Conservation (phyloP, 2,113 vertebrate species). For the Sorex araneus region DNA sequence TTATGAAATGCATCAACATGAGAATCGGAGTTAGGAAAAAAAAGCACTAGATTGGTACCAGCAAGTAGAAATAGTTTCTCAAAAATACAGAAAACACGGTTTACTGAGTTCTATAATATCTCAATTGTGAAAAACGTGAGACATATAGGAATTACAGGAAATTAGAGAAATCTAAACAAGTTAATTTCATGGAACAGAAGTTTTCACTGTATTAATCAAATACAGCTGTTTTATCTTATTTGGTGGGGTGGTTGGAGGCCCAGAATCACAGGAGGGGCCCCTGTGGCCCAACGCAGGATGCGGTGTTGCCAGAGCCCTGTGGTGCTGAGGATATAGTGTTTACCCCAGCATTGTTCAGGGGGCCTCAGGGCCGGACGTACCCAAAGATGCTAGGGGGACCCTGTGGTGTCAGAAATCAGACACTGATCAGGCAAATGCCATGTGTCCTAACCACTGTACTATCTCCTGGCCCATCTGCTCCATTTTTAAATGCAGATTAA, state of each 20-base stretch:
- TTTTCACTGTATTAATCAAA: neutral
- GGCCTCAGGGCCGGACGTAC: no score
- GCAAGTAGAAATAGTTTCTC: neutral
- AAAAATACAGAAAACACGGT: conserved; percentile 4
- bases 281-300: no score
- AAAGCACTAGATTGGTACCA: neutral
- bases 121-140: neutral
- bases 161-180: neutral
- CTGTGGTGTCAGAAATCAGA: no score
- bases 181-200: neutral
- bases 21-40: neutral
- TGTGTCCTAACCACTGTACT: no score
- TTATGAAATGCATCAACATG: conserved; percentile 20
- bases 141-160: conserved; percentile 26
- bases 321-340: no score
- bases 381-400: no score
- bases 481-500: neutral
- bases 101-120: conserved; percentile 17
- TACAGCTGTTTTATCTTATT: neutral
- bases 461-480: neutral
- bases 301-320: no score
- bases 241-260: no score
- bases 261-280: no score
- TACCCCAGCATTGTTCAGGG: no score
- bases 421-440: no score